These are phyloP conservation scores for Drosophila nannoptera DNA, from an alignment of 1,140 invertebrate genomes.

Conservation along the genomic window DNA sequence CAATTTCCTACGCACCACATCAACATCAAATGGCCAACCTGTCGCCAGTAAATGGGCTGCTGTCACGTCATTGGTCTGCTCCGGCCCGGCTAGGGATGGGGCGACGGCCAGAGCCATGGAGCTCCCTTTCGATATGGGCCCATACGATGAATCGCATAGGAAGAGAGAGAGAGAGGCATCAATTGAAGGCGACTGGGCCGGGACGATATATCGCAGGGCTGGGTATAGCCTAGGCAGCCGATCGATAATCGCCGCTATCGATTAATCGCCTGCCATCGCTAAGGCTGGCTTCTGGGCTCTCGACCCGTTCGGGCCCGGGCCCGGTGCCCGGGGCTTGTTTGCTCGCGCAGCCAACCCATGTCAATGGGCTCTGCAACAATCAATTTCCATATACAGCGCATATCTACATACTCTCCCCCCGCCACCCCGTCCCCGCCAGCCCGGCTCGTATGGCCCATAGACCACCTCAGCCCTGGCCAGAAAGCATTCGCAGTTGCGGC, in stretches of 20 bases:
- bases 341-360: constrained; percentile 25
- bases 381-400: constrained; percentile 59
- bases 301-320: constrained; percentile 10
- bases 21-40: constrained; percentile 64
- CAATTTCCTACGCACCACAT: constrained; percentile 65
- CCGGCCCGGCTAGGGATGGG: constrained; percentile 2
- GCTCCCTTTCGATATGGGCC: too few species aligned
- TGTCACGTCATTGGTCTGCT: constrained; percentile 60
- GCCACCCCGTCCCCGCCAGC: neutral
- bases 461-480: neutral
- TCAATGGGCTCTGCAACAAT: constrained; percentile 50
- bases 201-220: too few species aligned
- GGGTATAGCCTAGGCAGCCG: too few species aligned
- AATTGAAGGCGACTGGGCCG: too few species aligned
- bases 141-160: too few species aligned
- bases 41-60: constrained; percentile 68
- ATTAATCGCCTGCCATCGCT: too few species aligned
- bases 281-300: constrained; percentile 12
- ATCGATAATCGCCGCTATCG: too few species aligned
- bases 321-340: constrained; percentile 11
- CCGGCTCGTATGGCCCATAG: neutral
- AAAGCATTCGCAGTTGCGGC: constrained; percentile 11
- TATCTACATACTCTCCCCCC: constrained; percentile 9
- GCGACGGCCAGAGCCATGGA: too few species aligned
- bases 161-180: too few species aligned